A percentile compares a stretch with the other conserved stretches of the same genome.
phyloP scores from a whole-genome alignment of 2,888 invertebrate species.

The Euzophera pinguis region DNA sequence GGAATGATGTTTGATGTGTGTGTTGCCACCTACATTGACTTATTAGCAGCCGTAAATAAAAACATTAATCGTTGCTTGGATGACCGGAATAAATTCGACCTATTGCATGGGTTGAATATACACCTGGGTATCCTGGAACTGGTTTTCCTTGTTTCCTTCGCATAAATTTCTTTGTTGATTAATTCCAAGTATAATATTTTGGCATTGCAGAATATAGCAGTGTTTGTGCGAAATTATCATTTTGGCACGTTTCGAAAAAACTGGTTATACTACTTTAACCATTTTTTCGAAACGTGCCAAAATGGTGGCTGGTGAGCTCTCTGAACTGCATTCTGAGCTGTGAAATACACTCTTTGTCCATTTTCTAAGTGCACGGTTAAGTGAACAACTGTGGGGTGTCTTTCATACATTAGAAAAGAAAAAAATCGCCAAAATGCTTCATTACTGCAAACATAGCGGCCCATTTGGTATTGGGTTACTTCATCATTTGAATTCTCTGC shows the following conservation, averaged over 20 bases:
- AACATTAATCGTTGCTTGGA: constrained; percentile 7
- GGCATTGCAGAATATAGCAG: constrained; percentile 25
- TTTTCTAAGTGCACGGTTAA: too few relatives aligned
- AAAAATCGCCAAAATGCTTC: background rate
- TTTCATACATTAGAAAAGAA: constrained; percentile 18
- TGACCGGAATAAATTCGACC: constrained; percentile 17
- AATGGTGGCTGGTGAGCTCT: too few relatives aligned
- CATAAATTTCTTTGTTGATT: constrained; percentile 23
- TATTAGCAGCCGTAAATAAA: constrained; percentile 17
- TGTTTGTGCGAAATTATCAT: constrained; percentile 24
- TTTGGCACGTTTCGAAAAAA: constrained; percentile 25
- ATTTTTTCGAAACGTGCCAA: constrained; percentile 24
- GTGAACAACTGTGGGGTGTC: constrained; percentile 21
- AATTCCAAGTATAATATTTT: constrained; percentile 27
- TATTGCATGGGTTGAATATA: constrained; percentile 5
- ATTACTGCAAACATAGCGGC: background rate
- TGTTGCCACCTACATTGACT: constrained; percentile 24
- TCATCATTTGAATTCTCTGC: background rate
- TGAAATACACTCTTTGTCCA: too few relatives aligned
- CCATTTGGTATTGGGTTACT: background rate
- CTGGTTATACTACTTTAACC: constrained; percentile 27
- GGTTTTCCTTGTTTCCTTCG: constrained; percentile 27
- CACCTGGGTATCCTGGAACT: constrained; percentile 20
- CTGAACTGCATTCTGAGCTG: too few relatives aligned
- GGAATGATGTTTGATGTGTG: constrained; percentile 26